Evolutionary conservation across 1,140 invertebrate species (phyloP).

Genomic region (Liolophura sinensis): DNA sequence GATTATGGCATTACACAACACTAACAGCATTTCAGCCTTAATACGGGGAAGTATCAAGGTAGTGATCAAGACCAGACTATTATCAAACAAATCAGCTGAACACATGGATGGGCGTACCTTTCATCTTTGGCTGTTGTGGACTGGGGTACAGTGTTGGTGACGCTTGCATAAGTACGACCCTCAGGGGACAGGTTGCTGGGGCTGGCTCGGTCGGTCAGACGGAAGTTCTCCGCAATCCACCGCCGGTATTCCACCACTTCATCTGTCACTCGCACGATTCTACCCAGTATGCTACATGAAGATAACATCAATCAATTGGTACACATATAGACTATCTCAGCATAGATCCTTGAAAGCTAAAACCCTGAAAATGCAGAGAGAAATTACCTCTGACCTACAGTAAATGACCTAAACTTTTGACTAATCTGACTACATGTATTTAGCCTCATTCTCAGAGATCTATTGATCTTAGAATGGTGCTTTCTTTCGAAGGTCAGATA

Average conservation of each 20-base stretch:
- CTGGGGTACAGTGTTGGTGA: constrained; percentile 25
- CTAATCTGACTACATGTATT: no score
- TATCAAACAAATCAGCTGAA: background rate
- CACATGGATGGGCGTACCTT: background rate
- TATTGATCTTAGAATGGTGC: no score
- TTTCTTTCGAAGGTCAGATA: no score
- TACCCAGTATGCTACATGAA: constrained; percentile 72
- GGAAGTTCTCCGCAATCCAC: constrained; percentile 58
- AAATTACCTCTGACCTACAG: no score
- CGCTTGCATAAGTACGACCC: constrained; percentile 37
- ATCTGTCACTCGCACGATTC: constrained; percentile 89
- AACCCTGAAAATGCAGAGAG: no score
- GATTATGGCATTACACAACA: background rate
- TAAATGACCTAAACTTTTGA: no score
- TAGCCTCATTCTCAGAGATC: no score
- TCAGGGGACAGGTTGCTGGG: constrained; percentile 4
- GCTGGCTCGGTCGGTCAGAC: constrained; percentile 6
- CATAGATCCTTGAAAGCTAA: no score
- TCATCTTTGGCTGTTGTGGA: constrained; percentile 11
- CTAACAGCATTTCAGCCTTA: background rate
- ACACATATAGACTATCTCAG: no score
- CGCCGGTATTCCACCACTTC: constrained; percentile 87
- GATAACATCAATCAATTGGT: no score
- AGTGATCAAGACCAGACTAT: no score
- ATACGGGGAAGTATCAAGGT: no score